These are phyloP conservation scores for Pristionchus maxplancki DNA, from an alignment of 2,888 invertebrate species.

Conservation along the genomic window DNA sequence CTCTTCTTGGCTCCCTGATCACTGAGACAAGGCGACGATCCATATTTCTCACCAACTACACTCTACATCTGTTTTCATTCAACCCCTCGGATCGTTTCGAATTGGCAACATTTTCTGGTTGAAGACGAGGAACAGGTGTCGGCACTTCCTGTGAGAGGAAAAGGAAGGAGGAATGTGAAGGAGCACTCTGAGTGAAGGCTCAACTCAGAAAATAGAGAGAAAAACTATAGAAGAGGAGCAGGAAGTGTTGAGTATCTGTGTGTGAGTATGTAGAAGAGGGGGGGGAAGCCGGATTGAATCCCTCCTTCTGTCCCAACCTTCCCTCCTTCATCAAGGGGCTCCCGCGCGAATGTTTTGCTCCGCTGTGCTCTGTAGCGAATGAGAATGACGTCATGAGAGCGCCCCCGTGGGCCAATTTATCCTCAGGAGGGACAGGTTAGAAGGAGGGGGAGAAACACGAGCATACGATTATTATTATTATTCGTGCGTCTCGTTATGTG, in stretches of 20 bases:
- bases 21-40: background rate
- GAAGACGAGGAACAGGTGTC: background rate
- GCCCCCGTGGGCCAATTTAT: background rate
- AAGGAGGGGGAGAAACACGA: too few species aligned
- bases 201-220: constrained; percentile 11
- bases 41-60: constrained; percentile 19
- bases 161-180: background rate
- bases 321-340: background rate
- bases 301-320: background rate
- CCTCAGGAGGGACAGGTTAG: background rate
- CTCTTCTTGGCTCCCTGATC: background rate
- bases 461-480: background rate
- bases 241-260: constrained; percentile 19
- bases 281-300: background rate
- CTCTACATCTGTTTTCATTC: background rate
- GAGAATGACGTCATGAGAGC: background rate
- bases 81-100: background rate
- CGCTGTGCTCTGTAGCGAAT: background rate
- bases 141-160: background rate
- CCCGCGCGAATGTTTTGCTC: background rate
- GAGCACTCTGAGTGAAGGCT: background rate
- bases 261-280: background rate
- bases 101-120: background rate
- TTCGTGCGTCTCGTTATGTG: background rate
- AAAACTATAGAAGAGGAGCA: background rate